Base-by-base conservation (phyloP, 2,888 invertebrate genomes). In the Idaea dimidiata region DNA sequence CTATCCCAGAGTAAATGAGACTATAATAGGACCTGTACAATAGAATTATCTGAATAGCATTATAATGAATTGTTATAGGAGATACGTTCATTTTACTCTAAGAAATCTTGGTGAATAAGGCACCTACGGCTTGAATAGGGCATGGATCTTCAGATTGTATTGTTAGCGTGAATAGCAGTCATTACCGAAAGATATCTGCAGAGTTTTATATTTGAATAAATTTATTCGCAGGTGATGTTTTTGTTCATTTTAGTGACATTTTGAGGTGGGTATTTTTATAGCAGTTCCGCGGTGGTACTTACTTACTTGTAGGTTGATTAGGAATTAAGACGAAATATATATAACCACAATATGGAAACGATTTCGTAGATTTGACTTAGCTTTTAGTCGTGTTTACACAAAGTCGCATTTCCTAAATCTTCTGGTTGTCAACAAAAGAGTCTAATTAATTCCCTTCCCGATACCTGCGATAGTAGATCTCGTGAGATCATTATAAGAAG, bases 61-160 rank as follows among this genome's bases (percentile, higher is more conserved):
- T 87, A 86, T 88, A 88, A 88, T 89, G 88, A 89, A 88, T 87
- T 86, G 88, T 82, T 83, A 84, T 87, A 83, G 82, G 17, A 83
- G 80, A 80, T 79, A 76, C 73, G 73, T 75, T 76, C 76, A 76
- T 70, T 73, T 72, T 64, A 69, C 69, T 72, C 72, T 79, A 80
- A 85, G 84, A 83, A 83, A 84, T 82, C 82, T 77, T 70, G 74
- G 80, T 84, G 84, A 87, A 87, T 86, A 82, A 85, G 77, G 83
- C 84, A 84, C 84, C 79, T 79, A 84, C 85, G 79, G 73, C 85
- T 80, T 79, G 85, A 87, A 83, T 84, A 78, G 81, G 66, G 86
- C 81, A 81, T 79, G 77, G 82, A 84, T 80, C 80, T 76, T 73
- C 77, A 79, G 79, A 79, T 74, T 79, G 85, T 83, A 87, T 88